Evolutionary conservation across 1,140 invertebrate species (phyloP), one percentile per base, ranked within the genome.

Genomic region (Pantala flavescens): DNA sequence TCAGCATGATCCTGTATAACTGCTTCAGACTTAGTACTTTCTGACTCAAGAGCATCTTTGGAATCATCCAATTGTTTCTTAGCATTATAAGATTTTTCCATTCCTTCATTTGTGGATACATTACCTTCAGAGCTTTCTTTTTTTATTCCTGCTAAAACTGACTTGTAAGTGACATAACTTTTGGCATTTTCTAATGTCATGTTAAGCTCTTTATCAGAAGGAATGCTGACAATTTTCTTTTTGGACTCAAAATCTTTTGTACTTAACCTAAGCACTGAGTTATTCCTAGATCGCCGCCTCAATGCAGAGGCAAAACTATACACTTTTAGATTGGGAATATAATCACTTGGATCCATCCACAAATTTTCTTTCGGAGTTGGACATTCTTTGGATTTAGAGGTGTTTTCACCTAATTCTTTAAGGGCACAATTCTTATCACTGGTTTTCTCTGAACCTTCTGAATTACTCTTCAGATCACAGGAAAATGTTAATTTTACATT

Each of bases 331-430:
- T 63, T 63, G 12, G 49, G 49, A 21, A 63, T 21, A 63, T 63
- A 63, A 63, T 63, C 49, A 63, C 49, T 63, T 19, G 49, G 49
- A 21, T 63, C 49, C 49, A 63, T 63, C 49, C 49, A 63, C n/a
- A 63, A 63, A 63, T 63, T 63, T 63, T 63, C 49, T 19, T 63
- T 63, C n/a, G 3, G 49, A 63, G 14, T 63, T 3, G 49, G n/a
- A 5, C n/a, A 21, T 63, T 63, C 49, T 63, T 63, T 63, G 49
- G 49, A 63, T 36, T 36, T 36, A 36, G 28, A 36, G 28, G 28
- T 36, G 28, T 36, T 36, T 9, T 36, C 28, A 36, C 28, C 28
- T 36, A 36, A 36, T 36, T 36, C 28, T 36, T 36, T 36, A 36
- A 36, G 28, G 28, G 28, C 28, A 36, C 28, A 36, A 36, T 36